Percentiles rank a stretch among this genome's conserved stretches.
Evolutionary conservation across 2,113 vertebrate species (phyloP).

Genomic region (Octodon degus): DNA sequence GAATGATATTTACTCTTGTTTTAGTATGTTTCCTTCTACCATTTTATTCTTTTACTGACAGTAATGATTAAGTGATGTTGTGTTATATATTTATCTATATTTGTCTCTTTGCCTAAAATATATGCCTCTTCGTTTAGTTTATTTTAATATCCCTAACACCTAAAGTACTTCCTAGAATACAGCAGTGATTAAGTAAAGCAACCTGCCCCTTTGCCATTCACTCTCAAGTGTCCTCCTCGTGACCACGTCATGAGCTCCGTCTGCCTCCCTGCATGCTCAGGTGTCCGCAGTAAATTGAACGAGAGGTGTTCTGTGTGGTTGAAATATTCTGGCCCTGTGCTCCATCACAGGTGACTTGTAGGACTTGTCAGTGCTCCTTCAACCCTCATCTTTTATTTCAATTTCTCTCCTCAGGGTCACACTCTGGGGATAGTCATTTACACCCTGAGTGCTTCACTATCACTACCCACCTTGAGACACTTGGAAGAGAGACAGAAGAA

Average conservation of each 20-base stretch:
- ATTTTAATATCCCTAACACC: background rate
- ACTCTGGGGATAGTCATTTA: background rate
- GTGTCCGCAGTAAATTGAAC: background rate
- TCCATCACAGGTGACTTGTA: background rate
- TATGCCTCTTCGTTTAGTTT: background rate
- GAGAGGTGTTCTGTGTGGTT: background rate
- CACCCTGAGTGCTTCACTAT: background rate
- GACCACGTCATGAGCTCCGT: background rate
- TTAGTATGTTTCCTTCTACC: background rate
- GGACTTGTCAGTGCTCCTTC: background rate
- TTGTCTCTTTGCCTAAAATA: slow-evolving; percentile 13
- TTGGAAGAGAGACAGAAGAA: background rate
- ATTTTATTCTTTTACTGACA: background rate
- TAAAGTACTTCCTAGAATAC: background rate
- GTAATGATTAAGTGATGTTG: background rate
- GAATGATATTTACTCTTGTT: slow-evolving; percentile 1
- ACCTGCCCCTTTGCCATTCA: background rate
- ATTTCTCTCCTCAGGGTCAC: slow-evolving; percentile 30
- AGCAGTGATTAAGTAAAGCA: background rate
- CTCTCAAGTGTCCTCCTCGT: background rate
- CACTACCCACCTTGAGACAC: background rate
- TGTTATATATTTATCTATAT: background rate
- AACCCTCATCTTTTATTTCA: background rate
- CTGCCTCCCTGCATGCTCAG: background rate
- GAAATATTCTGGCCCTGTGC: slow-evolving; percentile 10